Conservation (phyloP, 2,888 invertebrate species). For the Agrypnus murinus region DNA sequence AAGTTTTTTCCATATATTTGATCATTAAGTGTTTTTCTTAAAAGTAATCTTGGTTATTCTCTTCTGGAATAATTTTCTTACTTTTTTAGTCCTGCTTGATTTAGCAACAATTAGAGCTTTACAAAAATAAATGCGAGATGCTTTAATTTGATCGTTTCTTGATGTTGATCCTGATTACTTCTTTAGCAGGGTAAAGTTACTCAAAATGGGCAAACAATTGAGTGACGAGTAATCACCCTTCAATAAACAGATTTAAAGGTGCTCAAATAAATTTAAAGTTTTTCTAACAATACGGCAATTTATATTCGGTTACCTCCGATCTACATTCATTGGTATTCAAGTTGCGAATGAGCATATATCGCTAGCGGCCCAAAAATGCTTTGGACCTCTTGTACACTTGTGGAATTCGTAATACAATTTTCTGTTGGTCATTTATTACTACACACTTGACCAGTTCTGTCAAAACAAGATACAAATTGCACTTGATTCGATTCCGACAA, state of each 20-base stretch:
- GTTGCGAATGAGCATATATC: conserved; percentile 30
- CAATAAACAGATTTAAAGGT: neutral
- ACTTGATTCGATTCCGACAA: conserved; percentile 35
- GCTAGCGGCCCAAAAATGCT: conserved; percentile 32
- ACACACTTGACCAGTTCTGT: conserved; percentile 31
- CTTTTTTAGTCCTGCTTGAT: no score
- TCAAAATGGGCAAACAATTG: no score
- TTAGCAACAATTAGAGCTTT: no score
- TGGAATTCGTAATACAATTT: conserved; percentile 40
- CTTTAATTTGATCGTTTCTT: no score
- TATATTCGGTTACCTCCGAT: conserved; percentile 25
- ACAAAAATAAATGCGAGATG: no score
- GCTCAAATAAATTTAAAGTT: conserved; percentile 30
- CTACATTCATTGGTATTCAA: conserved; percentile 39
- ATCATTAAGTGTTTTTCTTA: no score
- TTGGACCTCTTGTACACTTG: conserved; percentile 32
- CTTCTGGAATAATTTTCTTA: no score
- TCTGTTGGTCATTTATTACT: conserved; percentile 20
- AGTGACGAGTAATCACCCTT: no score
- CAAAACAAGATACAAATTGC: conserved; percentile 41
- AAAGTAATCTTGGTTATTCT: no score
- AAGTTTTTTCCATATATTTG: no score
- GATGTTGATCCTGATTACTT: no score
- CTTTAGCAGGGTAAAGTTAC: no score
- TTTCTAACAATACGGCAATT: conserved; percentile 31